These are phyloP conservation scores for Allolobophora icterica DNA, from an alignment of 2,888 invertebrate genomes.

Conservation along the genomic window DNA sequence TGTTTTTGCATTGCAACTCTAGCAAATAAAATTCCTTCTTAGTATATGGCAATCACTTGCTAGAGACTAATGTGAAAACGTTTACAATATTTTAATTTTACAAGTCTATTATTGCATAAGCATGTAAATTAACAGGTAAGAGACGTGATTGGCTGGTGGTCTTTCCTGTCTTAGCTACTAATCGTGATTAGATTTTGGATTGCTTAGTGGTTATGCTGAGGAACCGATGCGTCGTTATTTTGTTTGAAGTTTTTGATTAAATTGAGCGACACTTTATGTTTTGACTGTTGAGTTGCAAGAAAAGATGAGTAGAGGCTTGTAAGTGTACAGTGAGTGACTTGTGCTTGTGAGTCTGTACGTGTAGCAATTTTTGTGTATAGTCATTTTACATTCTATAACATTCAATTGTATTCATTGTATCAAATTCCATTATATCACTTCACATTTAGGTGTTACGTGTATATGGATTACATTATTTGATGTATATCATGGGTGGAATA, in stretches of 20 bases:
- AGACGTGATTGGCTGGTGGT: background rate
- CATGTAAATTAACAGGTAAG: background rate
- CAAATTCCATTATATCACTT: background rate
- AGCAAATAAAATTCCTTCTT: background rate
- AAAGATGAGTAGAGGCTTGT: background rate
- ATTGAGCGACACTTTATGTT: background rate
- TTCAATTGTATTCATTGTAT: slow-evolving; percentile 10
- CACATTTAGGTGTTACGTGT: background rate
- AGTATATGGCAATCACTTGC: no score
- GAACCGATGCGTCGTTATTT: background rate
- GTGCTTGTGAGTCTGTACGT: no score
- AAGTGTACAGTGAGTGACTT: background rate
- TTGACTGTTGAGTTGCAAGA: background rate
- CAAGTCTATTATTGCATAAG: background rate
- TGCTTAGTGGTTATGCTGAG: background rate
- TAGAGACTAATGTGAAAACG: background rate
- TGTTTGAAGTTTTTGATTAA: background rate
- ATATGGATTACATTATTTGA: background rate
- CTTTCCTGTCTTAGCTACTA: background rate
- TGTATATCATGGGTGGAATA: background rate
- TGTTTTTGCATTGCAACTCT: background rate
- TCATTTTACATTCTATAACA: background rate
- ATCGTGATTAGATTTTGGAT: no score
- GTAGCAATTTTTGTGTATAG: background rate
- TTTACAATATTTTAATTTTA: background rate